Percentiles rank a stretch among this genome's conserved stretches.
phyloP scores from a whole-genome alignment of 2,113 vertebrate species.

The Oncorhynchus kisutch region DNA sequence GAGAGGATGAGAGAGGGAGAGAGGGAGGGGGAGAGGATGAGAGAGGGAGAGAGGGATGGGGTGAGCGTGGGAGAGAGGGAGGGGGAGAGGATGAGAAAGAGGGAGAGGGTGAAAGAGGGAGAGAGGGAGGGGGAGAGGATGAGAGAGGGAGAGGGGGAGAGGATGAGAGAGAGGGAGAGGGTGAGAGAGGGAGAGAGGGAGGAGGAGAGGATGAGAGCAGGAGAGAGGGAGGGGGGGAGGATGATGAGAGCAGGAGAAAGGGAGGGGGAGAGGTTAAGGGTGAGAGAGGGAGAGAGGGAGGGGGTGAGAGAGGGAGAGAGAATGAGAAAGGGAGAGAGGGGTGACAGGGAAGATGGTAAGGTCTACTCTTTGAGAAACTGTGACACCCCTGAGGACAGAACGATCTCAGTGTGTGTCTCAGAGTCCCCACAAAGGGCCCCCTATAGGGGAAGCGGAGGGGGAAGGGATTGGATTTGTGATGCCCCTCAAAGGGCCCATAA shows the following conservation, averaged over 20 bases:
- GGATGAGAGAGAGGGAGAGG: no score
- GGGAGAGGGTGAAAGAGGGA: constrained; percentile 4
- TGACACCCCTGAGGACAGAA: constrained; percentile 37
- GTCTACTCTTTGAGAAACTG: constrained; percentile 35
- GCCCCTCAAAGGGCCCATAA: constrained; percentile 46
- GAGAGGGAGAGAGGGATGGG: no score
- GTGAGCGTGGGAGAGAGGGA: constrained; percentile 9
- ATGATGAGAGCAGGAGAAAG: no score
- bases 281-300: constrained; percentile 2
- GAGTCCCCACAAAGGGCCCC: constrained; percentile 45
- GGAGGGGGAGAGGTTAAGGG: background rate
- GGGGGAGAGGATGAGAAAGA: constrained; percentile 7
- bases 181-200: constrained; percentile 46
- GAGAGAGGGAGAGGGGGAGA: no score
- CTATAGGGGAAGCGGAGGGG: constrained; percentile 71
- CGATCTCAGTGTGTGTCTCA: constrained; percentile 26
- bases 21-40: no score
- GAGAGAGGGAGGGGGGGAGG: background rate
- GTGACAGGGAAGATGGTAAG: constrained; percentile 42
- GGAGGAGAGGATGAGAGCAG: no score
- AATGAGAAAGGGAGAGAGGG: background rate
- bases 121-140: no score
- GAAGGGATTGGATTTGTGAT: constrained; percentile 45
- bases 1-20: background rate
- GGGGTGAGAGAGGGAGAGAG: constrained; percentile 32